These are phyloP conservation scores for Ancistrus triradiatus DNA, from an alignment of 2,113 vertebrate genomes.

Conservation along the genomic window DNA sequence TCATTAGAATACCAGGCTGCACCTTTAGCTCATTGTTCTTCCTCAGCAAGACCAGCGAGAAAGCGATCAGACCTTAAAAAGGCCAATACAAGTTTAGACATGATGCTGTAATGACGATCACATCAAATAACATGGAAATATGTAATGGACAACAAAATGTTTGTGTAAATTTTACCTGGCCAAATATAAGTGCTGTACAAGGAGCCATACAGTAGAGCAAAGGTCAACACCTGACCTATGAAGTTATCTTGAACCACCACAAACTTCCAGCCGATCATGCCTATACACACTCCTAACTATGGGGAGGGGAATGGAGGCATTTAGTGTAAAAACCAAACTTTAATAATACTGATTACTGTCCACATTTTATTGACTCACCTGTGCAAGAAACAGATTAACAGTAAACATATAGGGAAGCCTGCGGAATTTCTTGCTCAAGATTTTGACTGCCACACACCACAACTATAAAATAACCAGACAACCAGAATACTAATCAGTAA, in stretches of 20 bases:
- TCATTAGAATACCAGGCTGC: conserved; percentile 71
- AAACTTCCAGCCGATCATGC: conserved; percentile 92
- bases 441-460: conserved; percentile 84
- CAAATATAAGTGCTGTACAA: conserved; percentile 90
- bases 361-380: conserved; percentile 79
- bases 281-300: conserved; percentile 81
- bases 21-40: conserved; percentile 74
- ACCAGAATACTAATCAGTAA: background rate
- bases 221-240: conserved; percentile 78
- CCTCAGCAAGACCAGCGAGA: conserved; percentile 83
- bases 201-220: conserved; percentile 83
- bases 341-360: no score
- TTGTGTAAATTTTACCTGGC: conserved; percentile 75
- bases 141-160: no score
- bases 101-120: no score
- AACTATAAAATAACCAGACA: conserved; percentile 68
- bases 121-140: no score
- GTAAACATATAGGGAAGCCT: conserved; percentile 87
- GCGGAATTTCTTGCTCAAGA: conserved; percentile 87
- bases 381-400: conserved; percentile 85
- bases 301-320: background rate
- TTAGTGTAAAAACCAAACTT: no score
- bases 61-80: conserved; percentile 79
- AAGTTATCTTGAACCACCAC: conserved; percentile 73
- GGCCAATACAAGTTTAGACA: conserved; percentile 31